Evolutionary conservation across 2,113 vertebrate species (phyloP).

Genomic region (Cisticola juncidis): DNA sequence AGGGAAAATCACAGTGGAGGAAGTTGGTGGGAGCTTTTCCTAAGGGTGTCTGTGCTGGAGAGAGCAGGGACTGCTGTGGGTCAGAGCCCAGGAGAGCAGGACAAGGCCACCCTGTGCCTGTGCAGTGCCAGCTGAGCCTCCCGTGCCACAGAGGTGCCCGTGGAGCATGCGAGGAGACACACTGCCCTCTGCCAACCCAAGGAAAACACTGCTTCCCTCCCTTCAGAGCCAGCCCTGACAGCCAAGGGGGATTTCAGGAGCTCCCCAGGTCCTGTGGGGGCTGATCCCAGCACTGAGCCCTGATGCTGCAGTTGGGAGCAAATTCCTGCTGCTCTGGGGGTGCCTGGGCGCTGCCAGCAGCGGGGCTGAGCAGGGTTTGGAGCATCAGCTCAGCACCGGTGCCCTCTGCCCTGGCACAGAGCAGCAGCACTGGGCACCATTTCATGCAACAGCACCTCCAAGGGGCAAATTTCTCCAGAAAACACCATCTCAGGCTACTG

Average conservation of each 20-base stretch:
- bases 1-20: conserved; percentile 20
- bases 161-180: not conserved
- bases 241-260: not conserved
- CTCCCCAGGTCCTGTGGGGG: fast-evolving
- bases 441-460: fast-evolving
- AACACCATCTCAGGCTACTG: not conserved
- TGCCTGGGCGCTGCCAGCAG: not conserved
- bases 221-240: not conserved
- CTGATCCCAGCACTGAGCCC: not conserved
- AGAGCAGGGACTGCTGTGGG: fast-evolving
- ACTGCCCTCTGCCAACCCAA: not conserved
- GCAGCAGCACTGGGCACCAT: fast-evolving
- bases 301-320: fast-evolving
- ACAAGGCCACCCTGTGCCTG: fast-evolving
- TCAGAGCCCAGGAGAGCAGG: not conserved
- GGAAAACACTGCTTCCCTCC: not conserved
- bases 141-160: not conserved
- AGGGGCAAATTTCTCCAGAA: not conserved
- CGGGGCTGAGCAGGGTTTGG: not conserved
- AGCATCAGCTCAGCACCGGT: fast-evolving
- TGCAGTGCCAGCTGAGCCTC: not conserved
- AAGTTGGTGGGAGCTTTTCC: conserved; percentile 22
- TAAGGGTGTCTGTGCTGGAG: not conserved
- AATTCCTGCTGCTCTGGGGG: not conserved
- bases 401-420: not conserved